Base-by-base conservation (phyloP, 2,113 vertebrate genomes). In the Plestiodon gilberti region DNA sequence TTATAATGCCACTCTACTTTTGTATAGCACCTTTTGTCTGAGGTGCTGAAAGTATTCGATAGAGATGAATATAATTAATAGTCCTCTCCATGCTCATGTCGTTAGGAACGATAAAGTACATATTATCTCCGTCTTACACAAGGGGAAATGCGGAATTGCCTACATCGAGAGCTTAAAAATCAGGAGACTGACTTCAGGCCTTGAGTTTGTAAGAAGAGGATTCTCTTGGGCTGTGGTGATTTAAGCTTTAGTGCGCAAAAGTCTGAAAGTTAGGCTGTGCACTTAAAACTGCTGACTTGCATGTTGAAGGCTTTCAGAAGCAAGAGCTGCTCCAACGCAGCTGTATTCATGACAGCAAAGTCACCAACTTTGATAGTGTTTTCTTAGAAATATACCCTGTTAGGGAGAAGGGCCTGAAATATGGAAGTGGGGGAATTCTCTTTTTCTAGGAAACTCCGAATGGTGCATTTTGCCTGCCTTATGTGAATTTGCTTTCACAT, bases 21-120 rank as follows among this genome's bases (percentile, higher is more conserved):
- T 92, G 86, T 59, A 70, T 20, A 52, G 89, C 0, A 85, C 61
- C 87, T 93, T 95, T 84, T 87, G 88, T 87, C 77, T 5, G 90
- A 87, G 89, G 89, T 82, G 82, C 0, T 0, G 0, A 0, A 84
- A 87, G 88, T 0, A 0, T 90, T 95, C 92, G 87, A 89, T 90
- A 93, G 92, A 93, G 91, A 89, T 89, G 92, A 93, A 93, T 91
- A 80, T 93, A 93, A 88, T 62, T 94, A 91, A 85, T 89, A 93
- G 93, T 90, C 88, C 91, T 94, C 92, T 92, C 94, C 92, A 90
- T 0, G 38, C 22, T 52, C 28, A 43, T 86, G 82, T 67, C 14
- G 5, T 93, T 90, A 94, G 82, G 86, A 88, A 84, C 89, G 91
- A 70, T 69, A 65, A 86, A 48, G 57, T 86, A 59, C 90, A 93